Conservation (phyloP, 2,888 invertebrate species). For the Trimorus sp. region DNA sequence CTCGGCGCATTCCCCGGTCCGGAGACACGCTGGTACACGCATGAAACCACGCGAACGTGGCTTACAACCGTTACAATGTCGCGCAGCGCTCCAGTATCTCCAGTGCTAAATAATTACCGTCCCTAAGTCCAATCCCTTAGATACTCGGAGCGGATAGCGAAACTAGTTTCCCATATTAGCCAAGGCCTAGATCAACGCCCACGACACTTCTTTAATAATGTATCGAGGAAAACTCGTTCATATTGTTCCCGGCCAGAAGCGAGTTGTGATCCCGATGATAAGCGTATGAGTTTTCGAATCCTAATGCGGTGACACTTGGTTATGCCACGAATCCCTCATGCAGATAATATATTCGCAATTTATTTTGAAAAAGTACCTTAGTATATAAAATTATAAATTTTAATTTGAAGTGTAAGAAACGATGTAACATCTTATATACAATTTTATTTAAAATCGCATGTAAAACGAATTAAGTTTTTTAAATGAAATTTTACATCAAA, state of each 20-base stretch:
- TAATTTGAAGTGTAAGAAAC: no score
- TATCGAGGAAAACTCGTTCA: slow-evolving; percentile 29
- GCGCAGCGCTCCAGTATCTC: slow-evolving; percentile 43
- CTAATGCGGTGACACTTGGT: no score
- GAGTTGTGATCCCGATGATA: slow-evolving; percentile 25
- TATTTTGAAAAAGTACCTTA: no score
- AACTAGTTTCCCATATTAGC: slow-evolving; percentile 52
- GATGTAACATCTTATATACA: no score
- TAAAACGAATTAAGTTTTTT: no score
- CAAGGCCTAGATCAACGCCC: slow-evolving; percentile 57
- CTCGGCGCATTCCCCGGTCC: slow-evolving; percentile 3
- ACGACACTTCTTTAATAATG: slow-evolving; percentile 29
- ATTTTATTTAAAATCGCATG: no score
- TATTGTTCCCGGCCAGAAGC: slow-evolving; percentile 20
- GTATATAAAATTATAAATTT: no score
- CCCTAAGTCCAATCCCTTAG: slow-evolving; percentile 47
- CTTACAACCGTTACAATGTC: slow-evolving; percentile 54
- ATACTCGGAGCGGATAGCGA: slow-evolving; percentile 47
- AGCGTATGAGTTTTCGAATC: neutral
- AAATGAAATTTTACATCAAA: no score
- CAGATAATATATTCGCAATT: no score
- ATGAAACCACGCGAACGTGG: slow-evolving; percentile 21
- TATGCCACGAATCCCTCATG: no score
- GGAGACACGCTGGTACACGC: slow-evolving; percentile 13
- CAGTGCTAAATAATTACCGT: slow-evolving; percentile 46